phyloP scores from a whole-genome alignment of 2,113 vertebrate genomes.

The Sander lucioperca region DNA sequence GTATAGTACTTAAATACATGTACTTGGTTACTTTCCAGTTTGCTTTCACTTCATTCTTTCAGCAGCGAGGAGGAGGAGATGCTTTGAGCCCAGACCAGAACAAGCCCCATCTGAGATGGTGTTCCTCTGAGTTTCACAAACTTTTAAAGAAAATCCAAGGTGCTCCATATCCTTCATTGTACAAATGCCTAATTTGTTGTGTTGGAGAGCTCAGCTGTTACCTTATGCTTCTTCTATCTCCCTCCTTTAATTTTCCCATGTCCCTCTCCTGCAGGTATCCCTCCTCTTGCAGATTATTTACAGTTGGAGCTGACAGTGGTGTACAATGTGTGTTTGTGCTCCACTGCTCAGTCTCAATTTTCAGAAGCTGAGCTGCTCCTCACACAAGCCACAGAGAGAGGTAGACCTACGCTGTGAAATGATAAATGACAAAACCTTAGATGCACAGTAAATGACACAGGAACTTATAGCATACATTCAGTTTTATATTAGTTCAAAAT shows the following conservation, averaged over 20 bases:
- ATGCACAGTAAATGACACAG: not conserved
- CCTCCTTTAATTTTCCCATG: not conserved
- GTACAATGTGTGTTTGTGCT: constrained; percentile 79
- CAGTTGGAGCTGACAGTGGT: constrained; percentile 79
- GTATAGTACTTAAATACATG: not conserved
- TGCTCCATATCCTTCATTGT: constrained; percentile 26
- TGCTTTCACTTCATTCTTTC: constrained; percentile 34
- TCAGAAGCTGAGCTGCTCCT: constrained; percentile 71
- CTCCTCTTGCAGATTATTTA: constrained; percentile 61
- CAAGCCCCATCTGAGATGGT: constrained; percentile 47
- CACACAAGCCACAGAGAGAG: constrained; percentile 70
- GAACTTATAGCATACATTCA: not conserved
- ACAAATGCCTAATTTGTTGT: not conserved
- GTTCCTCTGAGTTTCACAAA: constrained; percentile 75
- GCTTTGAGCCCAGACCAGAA: constrained; percentile 25
- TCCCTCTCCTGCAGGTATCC: constrained; percentile 70
- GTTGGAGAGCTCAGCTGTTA: not conserved
- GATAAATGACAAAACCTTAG: not conserved
- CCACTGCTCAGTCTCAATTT: constrained; percentile 59
- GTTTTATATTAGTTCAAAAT: not conserved
- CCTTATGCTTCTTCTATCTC: not conserved
- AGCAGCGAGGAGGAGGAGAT: constrained; percentile 52
- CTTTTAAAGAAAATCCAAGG: constrained; percentile 84
- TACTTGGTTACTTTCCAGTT: not conserved
- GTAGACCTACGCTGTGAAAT: constrained; percentile 51